phyloP scores from a whole-genome alignment of 2,113 vertebrate genomes.

The Pterocles orientalis region DNA sequence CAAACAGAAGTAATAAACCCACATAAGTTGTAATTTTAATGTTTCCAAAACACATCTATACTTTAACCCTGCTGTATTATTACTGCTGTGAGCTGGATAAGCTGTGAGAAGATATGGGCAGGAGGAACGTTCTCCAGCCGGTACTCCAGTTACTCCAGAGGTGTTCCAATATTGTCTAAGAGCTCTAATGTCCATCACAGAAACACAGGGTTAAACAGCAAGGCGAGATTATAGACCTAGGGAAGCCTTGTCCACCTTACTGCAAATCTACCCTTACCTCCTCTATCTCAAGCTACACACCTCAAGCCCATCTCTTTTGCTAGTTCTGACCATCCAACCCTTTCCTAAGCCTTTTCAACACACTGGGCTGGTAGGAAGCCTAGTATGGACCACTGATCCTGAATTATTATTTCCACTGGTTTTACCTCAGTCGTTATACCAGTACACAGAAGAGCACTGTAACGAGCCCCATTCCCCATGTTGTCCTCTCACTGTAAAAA shows the following conservation, averaged over 20 bases:
- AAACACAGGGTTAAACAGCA: neutral
- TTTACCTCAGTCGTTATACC: neutral
- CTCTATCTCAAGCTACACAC: rapidly evolving
- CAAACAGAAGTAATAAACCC: neutral
- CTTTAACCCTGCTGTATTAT: neutral
- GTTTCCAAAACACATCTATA: neutral
- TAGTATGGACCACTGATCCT: too few species aligned
- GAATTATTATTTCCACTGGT: too few species aligned
- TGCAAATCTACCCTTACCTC: neutral
- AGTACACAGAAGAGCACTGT: neutral
- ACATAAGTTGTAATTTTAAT: neutral
- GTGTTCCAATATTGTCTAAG: neutral
- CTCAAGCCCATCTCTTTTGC: neutral
- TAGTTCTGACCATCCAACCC: neutral
- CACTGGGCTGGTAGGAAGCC: neutral
- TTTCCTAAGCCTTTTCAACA: neutral
- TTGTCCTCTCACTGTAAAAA: neutral
- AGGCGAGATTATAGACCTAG: rapidly evolving
- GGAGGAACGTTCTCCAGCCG: neutral
- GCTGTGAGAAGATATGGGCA: neutral
- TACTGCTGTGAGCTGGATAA: neutral
- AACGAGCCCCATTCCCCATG: rapidly evolving
- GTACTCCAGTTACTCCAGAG: neutral
- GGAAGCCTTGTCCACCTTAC: neutral
- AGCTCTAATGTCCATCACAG: rapidly evolving